Base-by-base conservation (phyloP, 2,797 vertebrate genomes). In the Lacerta agilis region DNA sequence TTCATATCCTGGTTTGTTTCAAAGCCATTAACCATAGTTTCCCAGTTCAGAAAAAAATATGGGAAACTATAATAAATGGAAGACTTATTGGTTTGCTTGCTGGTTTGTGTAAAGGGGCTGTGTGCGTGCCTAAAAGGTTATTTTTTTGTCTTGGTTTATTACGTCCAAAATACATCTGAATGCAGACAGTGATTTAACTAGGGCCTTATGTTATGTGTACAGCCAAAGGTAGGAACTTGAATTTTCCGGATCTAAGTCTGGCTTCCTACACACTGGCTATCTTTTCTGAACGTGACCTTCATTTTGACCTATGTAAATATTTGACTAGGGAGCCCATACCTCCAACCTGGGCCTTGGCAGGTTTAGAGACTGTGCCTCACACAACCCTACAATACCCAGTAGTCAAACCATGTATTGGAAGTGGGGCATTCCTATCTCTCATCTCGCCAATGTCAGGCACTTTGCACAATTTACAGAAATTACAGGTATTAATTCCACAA, bases 401-500 rank as follows among this genome's bases (percentile, higher is more conserved):
- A 89, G 83, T 82, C 81, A 58, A 55, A 69, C 61, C 23, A 25
- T 80, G 87, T 91, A 91, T 79, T 79, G 43, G 15, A 41, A 79
- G 33, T 27, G 29, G n/a, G n/a, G 27, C 76, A 69, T 55, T 49
- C 58, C 79, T 82, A 10, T 69, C n/a, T 58, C 43, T 49, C 71
- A 25, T 76, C 41, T 69, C 88, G 87, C 78, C 45, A 0, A 8
- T 86, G 88, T 61, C 0, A 80, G 33, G 85, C 87, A 88, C 0
- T 38, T 94, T 89, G 88, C 89, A 89, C 88, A 91, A 93, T 94
- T 94, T 93, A 94, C 91, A 94, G 93, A 95, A 94, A 95, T 92
- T 94, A 94, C 85, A 33, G 11, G 92, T 93, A 94, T 95, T 93
- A 94, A 95, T 95, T 95, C 93, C 90, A 86, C 71, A 90, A 94